phyloP scores from a whole-genome alignment of 2,797 vertebrate species.

The Sebastolobus altivelis region DNA sequence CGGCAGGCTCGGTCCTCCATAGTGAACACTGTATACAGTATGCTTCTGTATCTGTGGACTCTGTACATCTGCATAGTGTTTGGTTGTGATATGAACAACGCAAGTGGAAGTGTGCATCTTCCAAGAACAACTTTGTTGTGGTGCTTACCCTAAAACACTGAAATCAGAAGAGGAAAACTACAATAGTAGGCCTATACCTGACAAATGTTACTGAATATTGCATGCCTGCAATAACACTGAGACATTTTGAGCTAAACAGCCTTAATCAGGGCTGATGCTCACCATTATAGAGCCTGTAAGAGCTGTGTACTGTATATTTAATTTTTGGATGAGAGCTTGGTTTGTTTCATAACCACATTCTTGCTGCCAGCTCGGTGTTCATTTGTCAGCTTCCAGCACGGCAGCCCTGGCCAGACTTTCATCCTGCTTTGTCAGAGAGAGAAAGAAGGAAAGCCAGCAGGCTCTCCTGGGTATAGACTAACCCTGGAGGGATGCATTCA shows the following conservation, averaged over 20 bases:
- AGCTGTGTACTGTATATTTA: not conserved
- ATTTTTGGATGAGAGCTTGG: constrained; percentile 15
- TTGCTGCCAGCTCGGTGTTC: constrained; percentile 48
- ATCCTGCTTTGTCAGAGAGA: constrained; percentile 37
- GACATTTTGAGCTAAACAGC: not conserved
- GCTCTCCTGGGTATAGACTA: constrained; percentile 36
- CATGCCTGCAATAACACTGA: not conserved
- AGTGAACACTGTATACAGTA: not conserved
- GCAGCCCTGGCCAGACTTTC: constrained; percentile 45
- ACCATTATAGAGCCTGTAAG: constrained; percentile 1
- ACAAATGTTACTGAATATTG: not conserved
- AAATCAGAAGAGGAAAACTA: not conserved
- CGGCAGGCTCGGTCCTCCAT: no score
- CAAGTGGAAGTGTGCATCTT: not conserved
- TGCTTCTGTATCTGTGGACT: not conserved
- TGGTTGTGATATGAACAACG: not conserved
- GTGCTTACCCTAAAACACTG: not conserved
- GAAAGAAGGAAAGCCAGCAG: constrained; percentile 36
- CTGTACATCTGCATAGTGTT: not conserved
- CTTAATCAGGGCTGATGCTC: not conserved
- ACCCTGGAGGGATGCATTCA: constrained; percentile 59
- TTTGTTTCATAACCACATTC: constrained; percentile 62
- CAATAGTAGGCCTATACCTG: not conserved
- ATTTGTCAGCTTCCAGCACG: constrained; percentile 54
- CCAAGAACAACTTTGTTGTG: not conserved